Conservation (phyloP, 2,113 vertebrate genomes). For the Grammomys surdaster region DNA sequence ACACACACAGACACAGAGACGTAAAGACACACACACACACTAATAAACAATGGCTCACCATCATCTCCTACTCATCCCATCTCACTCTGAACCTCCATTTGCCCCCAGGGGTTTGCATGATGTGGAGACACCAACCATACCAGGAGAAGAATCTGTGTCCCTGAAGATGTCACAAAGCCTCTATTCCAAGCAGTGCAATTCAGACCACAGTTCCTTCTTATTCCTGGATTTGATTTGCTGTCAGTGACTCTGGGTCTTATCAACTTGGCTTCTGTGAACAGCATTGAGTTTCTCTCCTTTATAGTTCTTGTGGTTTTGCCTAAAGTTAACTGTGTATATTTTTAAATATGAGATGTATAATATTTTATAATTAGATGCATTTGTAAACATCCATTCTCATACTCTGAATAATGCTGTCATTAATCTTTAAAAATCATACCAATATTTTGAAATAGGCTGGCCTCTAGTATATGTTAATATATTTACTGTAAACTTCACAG, state of each 20-base stretch:
- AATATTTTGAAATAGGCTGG: neutral
- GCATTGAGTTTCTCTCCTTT: fast-evolving
- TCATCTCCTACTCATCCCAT: no score
- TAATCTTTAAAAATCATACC: neutral
- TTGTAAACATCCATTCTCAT: neutral
- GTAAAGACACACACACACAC: neutral
- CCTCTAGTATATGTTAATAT: neutral
- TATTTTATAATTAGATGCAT: neutral
- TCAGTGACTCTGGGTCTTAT: fast-evolving
- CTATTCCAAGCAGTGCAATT: neutral
- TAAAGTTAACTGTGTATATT: neutral
- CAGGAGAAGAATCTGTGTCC: fast-evolving
- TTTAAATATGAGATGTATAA: neutral
- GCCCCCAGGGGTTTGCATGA: fast-evolving
- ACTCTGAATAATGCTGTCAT: neutral
- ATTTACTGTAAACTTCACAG: neutral
- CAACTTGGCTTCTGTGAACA: fast-evolving
- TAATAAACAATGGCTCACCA: no score
- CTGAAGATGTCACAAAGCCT: neutral
- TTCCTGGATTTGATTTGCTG: no score
- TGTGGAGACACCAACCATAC: neutral
- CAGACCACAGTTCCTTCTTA: neutral
- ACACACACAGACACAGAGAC: neutral
- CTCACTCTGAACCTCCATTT: fast-evolving
- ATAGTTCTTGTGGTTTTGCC: neutral